These are phyloP conservation scores for Dreissena polymorpha DNA, from an alignment of 1,140 invertebrate species.

Conservation along the genomic window DNA sequence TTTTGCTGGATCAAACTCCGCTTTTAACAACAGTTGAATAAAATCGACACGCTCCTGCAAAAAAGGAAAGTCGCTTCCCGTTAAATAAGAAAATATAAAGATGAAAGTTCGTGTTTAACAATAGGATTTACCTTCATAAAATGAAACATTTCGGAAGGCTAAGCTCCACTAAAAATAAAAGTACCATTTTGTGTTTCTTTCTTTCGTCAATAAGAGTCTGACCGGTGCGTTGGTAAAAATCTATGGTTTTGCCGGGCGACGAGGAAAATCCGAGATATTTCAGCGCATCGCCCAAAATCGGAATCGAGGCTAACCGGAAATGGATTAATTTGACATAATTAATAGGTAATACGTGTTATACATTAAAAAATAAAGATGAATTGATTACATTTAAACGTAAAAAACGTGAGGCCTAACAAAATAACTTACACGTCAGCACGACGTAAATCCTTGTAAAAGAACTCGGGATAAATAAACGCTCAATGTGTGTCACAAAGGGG, in stretches of 20 bases:
- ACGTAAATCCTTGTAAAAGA: conserved; percentile 9
- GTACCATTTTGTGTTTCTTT: conserved; percentile 35
- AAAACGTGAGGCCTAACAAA: too few relatives aligned
- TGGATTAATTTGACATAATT: too few relatives aligned
- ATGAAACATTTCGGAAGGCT: not conserved
- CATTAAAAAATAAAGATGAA: too few relatives aligned
- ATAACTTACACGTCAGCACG: conserved; percentile 33
- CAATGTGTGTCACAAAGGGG: conserved; percentile 71
- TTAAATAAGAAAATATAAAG: not conserved
- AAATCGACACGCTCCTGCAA: conserved; percentile 57
- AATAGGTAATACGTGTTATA: too few relatives aligned
- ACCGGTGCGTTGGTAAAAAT: conserved; percentile 25
- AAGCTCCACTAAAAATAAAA: too few relatives aligned
- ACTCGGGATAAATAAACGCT: conserved; percentile 48
- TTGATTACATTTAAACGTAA: too few relatives aligned
- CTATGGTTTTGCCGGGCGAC: conserved; percentile 22
- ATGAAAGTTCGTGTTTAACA: not conserved
- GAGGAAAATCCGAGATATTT: conserved; percentile 27
- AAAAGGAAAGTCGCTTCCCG: not conserved
- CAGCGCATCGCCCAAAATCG: conserved; percentile 11
- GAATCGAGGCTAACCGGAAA: conserved; percentile 19
- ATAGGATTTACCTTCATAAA: not conserved
- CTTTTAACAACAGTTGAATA: conserved; percentile 61
- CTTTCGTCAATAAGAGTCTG: conserved; percentile 37
- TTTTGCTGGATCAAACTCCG: conserved; percentile 41